phyloP scores from a whole-genome alignment of 2,113 vertebrate genomes.

The Xenopus laevis region DNA sequence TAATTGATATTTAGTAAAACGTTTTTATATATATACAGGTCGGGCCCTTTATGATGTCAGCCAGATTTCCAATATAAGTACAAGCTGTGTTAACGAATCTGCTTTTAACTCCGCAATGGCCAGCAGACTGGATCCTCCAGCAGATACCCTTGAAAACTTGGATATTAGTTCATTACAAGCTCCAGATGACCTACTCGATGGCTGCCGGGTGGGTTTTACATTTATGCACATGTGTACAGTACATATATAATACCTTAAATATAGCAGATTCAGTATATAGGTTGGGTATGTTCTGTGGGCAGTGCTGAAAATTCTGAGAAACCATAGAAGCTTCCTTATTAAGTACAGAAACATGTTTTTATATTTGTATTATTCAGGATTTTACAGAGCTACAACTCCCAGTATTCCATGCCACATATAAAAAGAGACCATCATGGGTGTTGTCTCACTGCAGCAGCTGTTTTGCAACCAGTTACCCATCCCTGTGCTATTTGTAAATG shows the following conservation, averaged over 20 bases:
- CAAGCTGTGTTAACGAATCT: slow-evolving; percentile 77
- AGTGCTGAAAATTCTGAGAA: too few relatives aligned
- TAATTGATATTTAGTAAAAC: too few relatives aligned
- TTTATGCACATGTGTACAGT: not conserved
- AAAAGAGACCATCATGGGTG: too few relatives aligned
- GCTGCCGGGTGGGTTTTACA: slow-evolving; percentile 77
- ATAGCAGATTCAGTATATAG: not conserved
- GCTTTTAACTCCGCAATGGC: slow-evolving; percentile 62
- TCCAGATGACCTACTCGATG: slow-evolving; percentile 87
- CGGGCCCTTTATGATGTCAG: slow-evolving; percentile 82
- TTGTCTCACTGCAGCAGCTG: too few relatives aligned
- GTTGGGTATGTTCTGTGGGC: not conserved
- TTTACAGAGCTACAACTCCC: too few relatives aligned
- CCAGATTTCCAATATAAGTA: slow-evolving; percentile 82
- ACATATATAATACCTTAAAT: too few relatives aligned
- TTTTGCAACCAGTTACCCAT: too few relatives aligned
- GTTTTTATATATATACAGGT: slow-evolving; percentile 48
- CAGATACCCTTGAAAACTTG: slow-evolving; percentile 76
- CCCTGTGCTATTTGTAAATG: too few relatives aligned
- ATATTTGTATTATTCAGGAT: too few relatives aligned
- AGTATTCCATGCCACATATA: too few relatives aligned
- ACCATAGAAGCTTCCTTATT: too few relatives aligned
- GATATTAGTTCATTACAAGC: slow-evolving; percentile 75
- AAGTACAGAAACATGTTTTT: too few relatives aligned
- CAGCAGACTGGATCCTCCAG: slow-evolving; percentile 68